Evolutionary conservation across 1,140 invertebrate species (phyloP).

Genomic region (Gonatopus flavifemur): DNA sequence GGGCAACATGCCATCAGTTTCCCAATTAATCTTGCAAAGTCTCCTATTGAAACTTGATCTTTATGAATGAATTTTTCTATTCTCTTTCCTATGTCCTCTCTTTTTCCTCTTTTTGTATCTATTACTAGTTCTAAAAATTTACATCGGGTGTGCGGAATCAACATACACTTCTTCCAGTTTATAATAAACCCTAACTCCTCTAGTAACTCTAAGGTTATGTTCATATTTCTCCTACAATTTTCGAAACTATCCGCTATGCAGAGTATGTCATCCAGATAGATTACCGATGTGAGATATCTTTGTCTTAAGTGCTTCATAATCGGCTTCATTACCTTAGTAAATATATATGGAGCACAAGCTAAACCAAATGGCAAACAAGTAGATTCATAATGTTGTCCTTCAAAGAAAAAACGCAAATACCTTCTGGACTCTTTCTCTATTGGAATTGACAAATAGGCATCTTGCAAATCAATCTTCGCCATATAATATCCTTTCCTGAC

Average conservation of each 20-base stretch:
- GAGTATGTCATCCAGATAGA: slow-evolving; percentile 6
- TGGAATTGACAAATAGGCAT: slow-evolving; percentile 8
- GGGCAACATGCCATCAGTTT: slow-evolving; percentile 12
- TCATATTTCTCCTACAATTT: not conserved
- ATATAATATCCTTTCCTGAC: slow-evolving; percentile 17
- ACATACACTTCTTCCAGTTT: not conserved
- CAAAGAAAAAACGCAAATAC: slow-evolving; percentile 21
- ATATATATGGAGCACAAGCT: slow-evolving; percentile 15
- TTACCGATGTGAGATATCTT: no score
- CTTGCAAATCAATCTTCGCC: slow-evolving; percentile 3
- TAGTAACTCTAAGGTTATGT: not conserved
- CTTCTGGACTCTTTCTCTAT: slow-evolving; percentile 15
- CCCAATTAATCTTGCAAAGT: slow-evolving; percentile 18
- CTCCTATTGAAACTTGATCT: slow-evolving; percentile 11
- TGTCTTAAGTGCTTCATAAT: no score
- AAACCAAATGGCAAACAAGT: slow-evolving; percentile 29
- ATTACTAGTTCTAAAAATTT: slow-evolving; percentile 4
- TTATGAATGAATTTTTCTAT: not conserved
- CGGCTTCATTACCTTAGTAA: slow-evolving; percentile 31
- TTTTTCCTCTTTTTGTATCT: not conserved
- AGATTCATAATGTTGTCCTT: slow-evolving; percentile 21
- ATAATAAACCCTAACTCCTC: slow-evolving; percentile 12
- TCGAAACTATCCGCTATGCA: not conserved
- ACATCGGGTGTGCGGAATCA: no score
- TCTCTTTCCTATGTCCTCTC: not conserved